phyloP scores from a whole-genome alignment of 2,113 vertebrate genomes.

The Apus apus region DNA sequence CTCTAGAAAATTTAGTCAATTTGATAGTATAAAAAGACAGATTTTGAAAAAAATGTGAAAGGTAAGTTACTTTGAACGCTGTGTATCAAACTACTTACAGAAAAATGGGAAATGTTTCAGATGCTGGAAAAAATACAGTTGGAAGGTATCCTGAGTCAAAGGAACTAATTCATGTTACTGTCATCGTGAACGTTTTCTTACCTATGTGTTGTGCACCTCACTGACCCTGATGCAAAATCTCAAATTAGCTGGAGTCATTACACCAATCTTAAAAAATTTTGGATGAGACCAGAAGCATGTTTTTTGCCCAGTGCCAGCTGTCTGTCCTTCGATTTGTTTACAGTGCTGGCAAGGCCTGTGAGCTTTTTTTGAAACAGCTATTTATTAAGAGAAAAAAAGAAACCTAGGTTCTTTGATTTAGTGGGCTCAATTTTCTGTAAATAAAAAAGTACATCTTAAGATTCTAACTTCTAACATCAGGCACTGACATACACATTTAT shows the following conservation, averaged over 20 bases:
- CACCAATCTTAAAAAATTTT: not conserved
- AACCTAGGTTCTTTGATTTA: not conserved
- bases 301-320: not conserved
- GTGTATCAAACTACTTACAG: not conserved
- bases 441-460: not conserved
- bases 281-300: not conserved
- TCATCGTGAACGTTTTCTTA: not conserved
- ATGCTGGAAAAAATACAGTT: not conserved
- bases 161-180: not conserved
- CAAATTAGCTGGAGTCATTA: not conserved
- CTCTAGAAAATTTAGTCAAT: not conserved
- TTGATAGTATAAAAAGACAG: not conserved
- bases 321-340: not conserved
- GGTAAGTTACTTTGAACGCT: not conserved
- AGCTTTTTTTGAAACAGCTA: not conserved
- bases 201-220: not conserved
- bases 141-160: not conserved
- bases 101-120: not conserved
- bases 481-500: not conserved
- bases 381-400: not conserved
- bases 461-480: not conserved
- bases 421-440: not conserved
- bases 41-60: not conserved
- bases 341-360: not conserved
- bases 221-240: not conserved